Evolutionary conservation across 2,113 vertebrate species (phyloP).

Genomic region (Monarcha castaneiventris): DNA sequence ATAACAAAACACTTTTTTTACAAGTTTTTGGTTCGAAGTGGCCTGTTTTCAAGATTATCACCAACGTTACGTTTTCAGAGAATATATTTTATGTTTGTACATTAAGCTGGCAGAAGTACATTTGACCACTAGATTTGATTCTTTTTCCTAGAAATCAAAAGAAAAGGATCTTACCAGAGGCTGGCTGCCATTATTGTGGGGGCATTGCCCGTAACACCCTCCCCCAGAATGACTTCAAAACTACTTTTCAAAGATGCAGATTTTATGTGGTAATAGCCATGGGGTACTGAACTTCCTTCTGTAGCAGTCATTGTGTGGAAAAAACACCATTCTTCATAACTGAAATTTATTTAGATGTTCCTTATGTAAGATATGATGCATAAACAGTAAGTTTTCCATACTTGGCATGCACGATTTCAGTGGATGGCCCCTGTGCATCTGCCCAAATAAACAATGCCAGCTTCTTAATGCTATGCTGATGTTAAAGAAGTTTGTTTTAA

Average conservation of each 20-base stretch:
- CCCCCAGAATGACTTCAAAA: not conserved
- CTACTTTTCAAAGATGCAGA: not conserved
- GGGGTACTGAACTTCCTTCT: not conserved
- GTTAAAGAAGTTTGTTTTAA: not conserved
- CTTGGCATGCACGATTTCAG: accelerated
- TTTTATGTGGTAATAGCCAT: not conserved
- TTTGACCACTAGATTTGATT: not conserved
- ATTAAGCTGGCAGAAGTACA: not conserved
- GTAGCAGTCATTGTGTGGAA: not conserved
- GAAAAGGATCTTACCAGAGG: not conserved
- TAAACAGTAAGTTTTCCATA: not conserved
- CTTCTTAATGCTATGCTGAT: not conserved
- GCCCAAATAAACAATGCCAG: not conserved
- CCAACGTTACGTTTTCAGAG: not conserved
- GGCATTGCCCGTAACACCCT: not conserved
- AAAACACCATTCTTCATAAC: not conserved
- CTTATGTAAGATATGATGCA: not conserved
- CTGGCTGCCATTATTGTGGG: not conserved
- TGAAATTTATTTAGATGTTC: not conserved
- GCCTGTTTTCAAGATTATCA: not conserved
- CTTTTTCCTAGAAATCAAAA: not conserved
- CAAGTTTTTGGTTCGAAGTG: not conserved
- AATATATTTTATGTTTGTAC: not conserved
- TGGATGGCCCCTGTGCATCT: not conserved
- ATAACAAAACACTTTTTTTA: not conserved